Evolutionary conservation across 1,140 invertebrate species (phyloP).

Genomic region (Homarus americanus): DNA sequence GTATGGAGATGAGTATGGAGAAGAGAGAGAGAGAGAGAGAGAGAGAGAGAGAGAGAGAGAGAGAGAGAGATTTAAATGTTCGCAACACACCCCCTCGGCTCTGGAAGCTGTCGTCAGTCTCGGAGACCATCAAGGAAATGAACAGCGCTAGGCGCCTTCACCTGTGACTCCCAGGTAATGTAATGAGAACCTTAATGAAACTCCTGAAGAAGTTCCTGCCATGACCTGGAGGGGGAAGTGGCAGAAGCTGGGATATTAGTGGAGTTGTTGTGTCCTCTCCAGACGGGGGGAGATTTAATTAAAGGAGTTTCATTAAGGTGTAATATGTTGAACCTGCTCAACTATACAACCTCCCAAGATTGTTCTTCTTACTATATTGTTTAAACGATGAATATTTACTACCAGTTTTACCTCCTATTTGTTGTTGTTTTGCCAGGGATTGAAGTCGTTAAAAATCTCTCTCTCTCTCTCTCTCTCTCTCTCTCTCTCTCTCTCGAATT

Average conservation of each 20-base stretch:
- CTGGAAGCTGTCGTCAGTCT: neutral
- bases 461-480: no score
- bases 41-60: no score
- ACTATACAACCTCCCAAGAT: conserved; percentile 2
- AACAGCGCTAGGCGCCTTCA: conserved; percentile 13
- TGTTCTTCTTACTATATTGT: conserved; percentile 2
- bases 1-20: no score
- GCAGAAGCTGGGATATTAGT: conserved; percentile 20
- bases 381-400: neutral
- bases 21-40: no score
- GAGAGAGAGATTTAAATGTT: no score
- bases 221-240: neutral
- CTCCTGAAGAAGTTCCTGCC: conserved; percentile 23
- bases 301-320: conserved; percentile 53
- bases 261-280: conserved; percentile 18
- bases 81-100: neutral
- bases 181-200: conserved; percentile 39
- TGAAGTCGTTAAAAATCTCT: no score
- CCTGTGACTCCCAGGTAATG: conserved; percentile 47
- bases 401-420: no score
- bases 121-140: conserved; percentile 30
- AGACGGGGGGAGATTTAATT: conserved; percentile 33
- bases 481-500: no score
- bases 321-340: conserved; percentile 14
- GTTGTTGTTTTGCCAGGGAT: no score